Base-by-base conservation (phyloP, 2,888 invertebrate genomes). In the Orgyia antiqua region DNA sequence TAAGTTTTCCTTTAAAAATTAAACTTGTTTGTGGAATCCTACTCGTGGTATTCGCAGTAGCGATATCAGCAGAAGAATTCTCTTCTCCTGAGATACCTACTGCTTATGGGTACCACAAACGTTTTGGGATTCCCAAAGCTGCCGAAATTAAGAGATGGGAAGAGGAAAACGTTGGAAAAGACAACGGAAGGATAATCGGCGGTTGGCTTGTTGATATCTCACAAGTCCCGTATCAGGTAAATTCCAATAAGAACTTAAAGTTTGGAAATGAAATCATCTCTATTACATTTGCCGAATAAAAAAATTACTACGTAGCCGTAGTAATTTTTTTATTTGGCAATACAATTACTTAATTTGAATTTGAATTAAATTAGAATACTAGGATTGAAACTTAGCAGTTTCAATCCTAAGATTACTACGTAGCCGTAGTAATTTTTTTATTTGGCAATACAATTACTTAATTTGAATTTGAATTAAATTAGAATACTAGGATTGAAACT, bases 191-290 rank as follows among this genome's bases (percentile, higher is more conserved):
- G 39, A 75, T 75, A 20, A 68, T 70, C 3, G 72, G 72, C 18
- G 75, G 75, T 43, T 2, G 2, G 49, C 3, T 43, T 58, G 30
- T 30, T 10, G 47, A 67, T 26, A 67, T 77, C 18, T 31, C 57
- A 2, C 9, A 51, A 15, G 49, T 58, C 10, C 76, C 77, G 3
- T 75, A 73, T 44, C 76, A 76, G 62, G 77, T 75, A 24, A 5
- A 11, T 10, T 23, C 4, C 6, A 2, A 5, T 10, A 21, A 21
- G 5, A 10, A 10, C 10, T 10, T 21, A 21, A 10, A n/a, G 9
- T 21, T 21, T n/a, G n/a, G n/a, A n/a, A n/a, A n/a, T n/a, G n/a
- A n/a, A n/a, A n/a, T n/a, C n/a, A n/a, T n/a, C n/a, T n/a, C n/a
- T n/a, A n/a, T n/a, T n/a, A n/a, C n/a, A n/a, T n/a, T n/a, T n/a